Conservation (phyloP, 2,888 invertebrate genomes). For the Rhamnusium bicolor region DNA sequence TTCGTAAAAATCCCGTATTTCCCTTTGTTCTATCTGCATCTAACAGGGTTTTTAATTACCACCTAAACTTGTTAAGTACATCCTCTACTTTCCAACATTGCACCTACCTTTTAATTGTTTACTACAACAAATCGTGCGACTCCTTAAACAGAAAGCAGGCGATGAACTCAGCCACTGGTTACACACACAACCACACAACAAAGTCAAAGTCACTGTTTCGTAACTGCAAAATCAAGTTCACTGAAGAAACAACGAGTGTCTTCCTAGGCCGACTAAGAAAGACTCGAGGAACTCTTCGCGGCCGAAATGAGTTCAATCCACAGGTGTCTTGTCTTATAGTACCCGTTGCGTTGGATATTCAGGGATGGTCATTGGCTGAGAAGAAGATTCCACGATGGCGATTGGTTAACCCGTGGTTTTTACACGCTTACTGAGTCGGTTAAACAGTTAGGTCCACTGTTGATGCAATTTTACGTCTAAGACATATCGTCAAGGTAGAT, state of each 20-base stretch:
- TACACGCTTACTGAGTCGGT: conserved; percentile 61
- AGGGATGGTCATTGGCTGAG: conserved; percentile 65
- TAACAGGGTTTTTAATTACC: neutral
- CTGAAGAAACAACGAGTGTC: conserved; percentile 35
- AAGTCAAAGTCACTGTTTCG: conserved; percentile 57
- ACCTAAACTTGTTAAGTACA: neutral
- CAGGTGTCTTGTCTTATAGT: conserved; percentile 69
- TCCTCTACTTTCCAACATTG: conserved; percentile 3
- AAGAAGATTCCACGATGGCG: conserved; percentile 60
- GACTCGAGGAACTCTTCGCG: conserved; percentile 36
- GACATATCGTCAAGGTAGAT: neutral
- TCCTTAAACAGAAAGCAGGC: conserved; percentile 45
- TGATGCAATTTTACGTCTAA: conserved; percentile 51
- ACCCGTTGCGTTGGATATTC: conserved; percentile 58
- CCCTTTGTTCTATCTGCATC: neutral
- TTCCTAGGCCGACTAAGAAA: conserved; percentile 41
- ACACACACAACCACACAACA: conserved; percentile 56
- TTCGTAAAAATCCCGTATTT: too few species aligned
- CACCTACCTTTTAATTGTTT: conserved; percentile 38
- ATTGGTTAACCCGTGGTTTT: conserved; percentile 63
- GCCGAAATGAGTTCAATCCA: conserved; percentile 67
- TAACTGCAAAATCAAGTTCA: conserved; percentile 57
- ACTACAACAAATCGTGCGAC: conserved; percentile 25
- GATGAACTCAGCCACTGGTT: conserved; percentile 60
- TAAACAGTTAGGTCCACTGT: conserved; percentile 62